These are phyloP conservation scores for Aptenodytes patagonicus DNA, from an alignment of 2,113 vertebrate genomes.

Conservation along the genomic window DNA sequence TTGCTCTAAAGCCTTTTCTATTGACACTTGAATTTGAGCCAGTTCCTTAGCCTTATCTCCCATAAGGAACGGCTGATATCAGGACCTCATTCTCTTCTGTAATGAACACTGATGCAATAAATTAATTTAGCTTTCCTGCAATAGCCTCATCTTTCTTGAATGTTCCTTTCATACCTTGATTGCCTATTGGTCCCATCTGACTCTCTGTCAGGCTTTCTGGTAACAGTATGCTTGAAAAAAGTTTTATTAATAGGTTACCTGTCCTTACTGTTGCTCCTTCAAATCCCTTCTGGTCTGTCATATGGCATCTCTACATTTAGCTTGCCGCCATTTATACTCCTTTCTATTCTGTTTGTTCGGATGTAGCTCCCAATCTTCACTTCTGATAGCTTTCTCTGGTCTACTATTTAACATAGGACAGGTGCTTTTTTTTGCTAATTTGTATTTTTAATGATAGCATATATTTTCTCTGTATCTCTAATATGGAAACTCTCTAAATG, in stretches of 20 bases:
- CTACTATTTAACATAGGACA: neutral
- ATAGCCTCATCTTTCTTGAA: slow-evolving; percentile 35
- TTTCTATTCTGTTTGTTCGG: neutral
- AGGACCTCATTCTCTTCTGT: slow-evolving; percentile 45
- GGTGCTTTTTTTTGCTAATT: neutral
- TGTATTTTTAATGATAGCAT: neutral
- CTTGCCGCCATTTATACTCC: neutral
- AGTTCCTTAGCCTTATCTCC: slow-evolving; percentile 43
- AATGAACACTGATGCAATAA: slow-evolving; percentile 49
- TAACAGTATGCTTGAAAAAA: slow-evolving; percentile 27
- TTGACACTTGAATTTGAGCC: slow-evolving; percentile 54
- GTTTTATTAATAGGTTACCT: slow-evolving; percentile 29
- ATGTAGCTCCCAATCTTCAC: neutral
- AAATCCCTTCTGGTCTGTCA: slow-evolving; percentile 21
- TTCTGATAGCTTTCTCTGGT: neutral
- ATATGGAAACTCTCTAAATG: neutral
- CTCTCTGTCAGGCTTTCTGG: slow-evolving; percentile 30
- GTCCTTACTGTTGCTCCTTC: slow-evolving; percentile 14
- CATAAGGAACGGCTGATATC: slow-evolving; percentile 31
- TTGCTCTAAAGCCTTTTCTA: slow-evolving; percentile 53
- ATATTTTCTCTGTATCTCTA: neutral
- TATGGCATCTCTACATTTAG: neutral
- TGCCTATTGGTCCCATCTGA: slow-evolving; percentile 42
- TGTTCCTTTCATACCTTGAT: slow-evolving; percentile 26
- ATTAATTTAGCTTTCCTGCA: slow-evolving; percentile 52